Evolutionary conservation across 1,140 invertebrate genomes (phyloP).

Genomic region (Saccostrea glomerata): DNA sequence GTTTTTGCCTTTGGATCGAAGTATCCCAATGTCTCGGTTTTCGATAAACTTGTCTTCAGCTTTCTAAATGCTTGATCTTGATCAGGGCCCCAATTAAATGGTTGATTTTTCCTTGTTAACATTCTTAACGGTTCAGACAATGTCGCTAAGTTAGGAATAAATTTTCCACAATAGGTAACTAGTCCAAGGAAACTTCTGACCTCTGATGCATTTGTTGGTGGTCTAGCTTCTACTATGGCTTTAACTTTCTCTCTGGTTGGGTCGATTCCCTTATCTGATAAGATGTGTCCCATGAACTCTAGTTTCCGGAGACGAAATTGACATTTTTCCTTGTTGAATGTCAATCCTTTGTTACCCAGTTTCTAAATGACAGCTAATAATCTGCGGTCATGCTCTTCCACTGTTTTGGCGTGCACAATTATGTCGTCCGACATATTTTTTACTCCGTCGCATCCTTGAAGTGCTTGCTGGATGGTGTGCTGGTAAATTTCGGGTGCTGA

Average conservation of each 20-base stretch:
- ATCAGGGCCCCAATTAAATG: no score
- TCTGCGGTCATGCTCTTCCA: conserved; percentile 17
- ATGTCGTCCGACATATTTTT: conserved; percentile 47
- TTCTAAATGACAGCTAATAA: no score
- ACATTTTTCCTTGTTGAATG: conserved; percentile 42
- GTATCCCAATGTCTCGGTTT: no score
- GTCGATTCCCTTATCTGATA: conserved; percentile 58
- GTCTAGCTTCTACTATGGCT: conserved; percentile 41
- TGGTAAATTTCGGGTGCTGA: neutral
- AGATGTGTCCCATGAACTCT: conserved; percentile 62
- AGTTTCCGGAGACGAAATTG: conserved; percentile 56
- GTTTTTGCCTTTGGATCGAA: neutral
- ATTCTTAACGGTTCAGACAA: conserved; percentile 51
- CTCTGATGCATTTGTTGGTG: conserved; percentile 36
- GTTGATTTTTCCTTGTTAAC: conserved; percentile 42
- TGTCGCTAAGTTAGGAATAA: conserved; percentile 50
- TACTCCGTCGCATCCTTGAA: conserved; percentile 8
- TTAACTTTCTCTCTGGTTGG: neutral
- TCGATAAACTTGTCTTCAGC: no score
- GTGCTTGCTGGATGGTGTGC: conserved; percentile 16
- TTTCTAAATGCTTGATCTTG: no score
- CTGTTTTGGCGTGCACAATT: neutral
- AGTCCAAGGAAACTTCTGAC: conserved; percentile 60
- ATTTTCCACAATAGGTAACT: conserved; percentile 50
- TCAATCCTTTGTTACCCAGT: neutral